A percentile compares a stretch with the other conserved stretches of the same genome.
These are phyloP conservation scores for Crambe crambe DNA, from an alignment of 37 sponge, comb jelly and placozoan genomes.

Conservation along the genomic window DNA sequence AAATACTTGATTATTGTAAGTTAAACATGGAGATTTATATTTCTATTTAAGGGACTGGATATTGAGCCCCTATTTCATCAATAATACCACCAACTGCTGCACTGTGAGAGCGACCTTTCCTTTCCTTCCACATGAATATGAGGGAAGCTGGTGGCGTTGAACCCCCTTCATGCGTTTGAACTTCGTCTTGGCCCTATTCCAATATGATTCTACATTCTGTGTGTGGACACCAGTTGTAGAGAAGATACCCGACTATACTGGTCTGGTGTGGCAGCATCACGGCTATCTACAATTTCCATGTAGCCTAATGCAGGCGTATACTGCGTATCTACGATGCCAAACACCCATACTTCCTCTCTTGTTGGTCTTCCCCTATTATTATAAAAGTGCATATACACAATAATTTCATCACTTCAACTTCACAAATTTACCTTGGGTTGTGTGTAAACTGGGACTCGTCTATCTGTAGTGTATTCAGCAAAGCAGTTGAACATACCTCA, in stretches of 20 bases:
- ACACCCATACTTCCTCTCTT: conserved; percentile 59
- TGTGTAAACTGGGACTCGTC: conserved; percentile 61
- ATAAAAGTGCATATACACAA: not conserved
- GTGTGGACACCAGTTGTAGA: conserved; percentile 64
- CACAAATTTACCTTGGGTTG: conserved; percentile 33
- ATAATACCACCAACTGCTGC: not conserved
- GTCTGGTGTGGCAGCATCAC: conserved; percentile 67
- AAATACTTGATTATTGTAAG: too few relatives aligned
- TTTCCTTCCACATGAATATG: conserved; percentile 78
- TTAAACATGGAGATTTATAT: too few relatives aligned
- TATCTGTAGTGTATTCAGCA: conserved; percentile 49
- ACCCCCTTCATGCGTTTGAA: conserved; percentile 67
- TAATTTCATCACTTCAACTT: not conserved
- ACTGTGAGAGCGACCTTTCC: conserved; percentile 1
- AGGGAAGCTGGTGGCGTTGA: conserved; percentile 43
- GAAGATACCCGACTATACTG: conserved; percentile 40
- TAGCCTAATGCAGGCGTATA: conserved; percentile 46
- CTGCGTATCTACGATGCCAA: conserved; percentile 62
- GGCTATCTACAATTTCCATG: conserved; percentile 55
- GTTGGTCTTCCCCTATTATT: conserved; percentile 54
- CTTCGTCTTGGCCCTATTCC: conserved; percentile 60
- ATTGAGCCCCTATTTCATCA: not conserved
- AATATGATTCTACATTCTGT: conserved; percentile 67
- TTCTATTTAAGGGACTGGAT: not conserved
- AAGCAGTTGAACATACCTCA: conserved; percentile 39